Evolutionary conservation across 2,888 invertebrate species (phyloP).

Genomic region (Aporophyla lueneburgensis): DNA sequence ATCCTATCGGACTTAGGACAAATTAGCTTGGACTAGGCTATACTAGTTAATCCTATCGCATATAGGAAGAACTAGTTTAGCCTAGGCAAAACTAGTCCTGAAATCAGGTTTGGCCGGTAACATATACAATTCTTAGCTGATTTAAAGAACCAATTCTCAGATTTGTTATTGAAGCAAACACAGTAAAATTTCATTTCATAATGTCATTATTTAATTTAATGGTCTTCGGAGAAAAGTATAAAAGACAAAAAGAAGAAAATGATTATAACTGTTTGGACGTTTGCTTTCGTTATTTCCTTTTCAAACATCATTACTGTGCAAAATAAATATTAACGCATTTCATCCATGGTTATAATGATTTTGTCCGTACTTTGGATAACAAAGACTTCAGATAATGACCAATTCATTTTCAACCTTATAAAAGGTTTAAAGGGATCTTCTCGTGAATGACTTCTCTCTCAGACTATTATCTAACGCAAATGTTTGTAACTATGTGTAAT

Average conservation of each 20-base stretch:
- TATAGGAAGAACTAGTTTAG: too few relatives aligned
- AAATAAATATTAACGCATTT: background rate
- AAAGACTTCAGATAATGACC: background rate
- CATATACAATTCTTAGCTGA: background rate
- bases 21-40: too few relatives aligned
- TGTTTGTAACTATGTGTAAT: background rate
- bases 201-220: conserved; percentile 21
- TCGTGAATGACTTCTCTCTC: background rate
- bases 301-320: conserved; percentile 20
- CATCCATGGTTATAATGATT: background rate
- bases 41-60: too few relatives aligned
- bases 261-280: conserved; percentile 29
- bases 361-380: background rate
- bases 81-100: too few relatives aligned
- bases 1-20: too few relatives aligned
- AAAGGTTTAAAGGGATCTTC: background rate
- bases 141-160: background rate
- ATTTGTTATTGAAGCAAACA: conserved; percentile 23
- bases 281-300: conserved; percentile 39
- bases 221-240: conserved; percentile 6
- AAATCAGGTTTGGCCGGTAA: too few relatives aligned
- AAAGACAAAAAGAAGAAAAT: conserved; percentile 22
- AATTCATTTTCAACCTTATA: background rate
- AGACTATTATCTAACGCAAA: too few relatives aligned
- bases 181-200: conserved; percentile 19